Evolutionary conservation across 1,140 invertebrate genomes (phyloP).

Genomic region (Bombus picipes): DNA sequence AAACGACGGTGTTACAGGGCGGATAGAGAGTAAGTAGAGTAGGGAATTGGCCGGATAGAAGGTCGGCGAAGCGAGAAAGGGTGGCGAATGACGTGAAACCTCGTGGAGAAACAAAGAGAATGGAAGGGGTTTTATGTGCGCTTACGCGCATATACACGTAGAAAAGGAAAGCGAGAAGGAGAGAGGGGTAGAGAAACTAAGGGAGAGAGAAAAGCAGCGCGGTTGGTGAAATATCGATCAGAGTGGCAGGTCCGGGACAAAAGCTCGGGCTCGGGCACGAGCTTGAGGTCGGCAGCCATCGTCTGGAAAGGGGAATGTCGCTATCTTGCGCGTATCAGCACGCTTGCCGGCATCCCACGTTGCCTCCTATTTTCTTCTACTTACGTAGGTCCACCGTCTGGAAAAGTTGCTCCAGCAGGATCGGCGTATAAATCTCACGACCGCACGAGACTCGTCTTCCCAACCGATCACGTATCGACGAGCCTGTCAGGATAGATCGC

Average conservation of each 20-base stretch:
- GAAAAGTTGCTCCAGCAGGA: background rate
- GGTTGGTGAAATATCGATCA: slow-evolving; percentile 30
- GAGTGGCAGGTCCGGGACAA: slow-evolving; percentile 12
- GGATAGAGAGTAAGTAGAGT: background rate
- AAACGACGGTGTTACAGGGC: background rate
- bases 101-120: slow-evolving; percentile 5
- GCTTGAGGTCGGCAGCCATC: slow-evolving; percentile 12
- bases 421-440: background rate
- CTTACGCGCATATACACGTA: background rate
- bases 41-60: background rate
- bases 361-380: background rate
- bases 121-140: background rate
- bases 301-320: background rate
- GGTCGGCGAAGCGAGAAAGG: background rate
- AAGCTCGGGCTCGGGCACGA: background rate
- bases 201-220: background rate
- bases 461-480: slow-evolving; percentile 37
- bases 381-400: slow-evolving; percentile 41
- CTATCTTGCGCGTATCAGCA: background rate
- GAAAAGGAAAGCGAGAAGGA: background rate
- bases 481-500: background rate
- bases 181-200: background rate
- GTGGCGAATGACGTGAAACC: background rate
- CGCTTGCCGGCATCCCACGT: too few relatives aligned
- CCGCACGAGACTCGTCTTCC: background rate